Base-by-base conservation (phyloP, 92 coral and sea anemone species). In the Palythoa caribaeorum region DNA sequence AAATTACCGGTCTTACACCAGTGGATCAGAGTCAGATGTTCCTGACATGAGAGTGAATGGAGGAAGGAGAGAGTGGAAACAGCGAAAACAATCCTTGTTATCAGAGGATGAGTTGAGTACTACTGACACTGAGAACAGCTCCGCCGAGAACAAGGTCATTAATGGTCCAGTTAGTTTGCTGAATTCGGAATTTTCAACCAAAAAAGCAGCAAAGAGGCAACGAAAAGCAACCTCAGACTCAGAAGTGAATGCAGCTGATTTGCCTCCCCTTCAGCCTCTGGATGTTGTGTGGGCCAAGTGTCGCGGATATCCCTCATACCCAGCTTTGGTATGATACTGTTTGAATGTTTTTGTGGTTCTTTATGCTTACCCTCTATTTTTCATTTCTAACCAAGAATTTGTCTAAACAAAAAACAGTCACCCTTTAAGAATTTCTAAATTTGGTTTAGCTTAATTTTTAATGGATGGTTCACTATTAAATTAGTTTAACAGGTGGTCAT, bases 211-310 rank as follows among this genome's bases (percentile, higher is more conserved):
- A 70, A 87, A 91, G 66, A 93, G 98, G 44, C 93, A 89, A 53
- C 80, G 96, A 50, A 94, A 96, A 71, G 88, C 88, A 54, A 95
- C 98, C 1, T 91, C 94, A 1, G 98, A 95, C 81, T 95, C 98
- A 11, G 98, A 95, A 68, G 84, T 93, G 38, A 81, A 81, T 48
- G 80, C 76, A 20, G 91, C 90, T 47, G 98, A 97, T 74, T 92
- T 93, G 73, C 88, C 98, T 54, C 96, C 98, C 6, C 84, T 97
- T 37, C 96, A 95, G 73, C 95, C 96, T 9, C 80, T 97, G 65
- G 99, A 97, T 77, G 90, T 97, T 63, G 99, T 97, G 88, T 97
- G 99, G 99, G 99, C 99, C 9, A 97, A 97, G 87, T 97, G 99
- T 78, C 98, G 99, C 6, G 99, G 99, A 6, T 97, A 97, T 71